These are phyloP conservation scores for Netelia melanura DNA, from an alignment of 2,888 invertebrate species.

Conservation along the genomic window DNA sequence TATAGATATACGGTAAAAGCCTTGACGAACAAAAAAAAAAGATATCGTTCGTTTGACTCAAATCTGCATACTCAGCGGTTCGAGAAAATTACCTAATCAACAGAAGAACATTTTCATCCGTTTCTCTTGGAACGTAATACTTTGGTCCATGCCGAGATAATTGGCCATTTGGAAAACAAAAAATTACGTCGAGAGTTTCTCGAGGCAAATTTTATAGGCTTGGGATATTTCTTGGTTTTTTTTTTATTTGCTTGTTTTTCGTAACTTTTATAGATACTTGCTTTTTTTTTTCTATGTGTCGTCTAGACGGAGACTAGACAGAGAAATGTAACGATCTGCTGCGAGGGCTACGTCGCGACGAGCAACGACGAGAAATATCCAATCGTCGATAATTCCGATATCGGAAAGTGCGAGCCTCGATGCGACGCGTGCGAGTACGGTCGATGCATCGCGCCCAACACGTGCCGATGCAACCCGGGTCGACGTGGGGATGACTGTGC, in stretches of 20 bases:
- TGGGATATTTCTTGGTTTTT: too few relatives aligned
- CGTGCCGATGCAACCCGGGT: conserved; percentile 88
- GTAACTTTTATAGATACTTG: background rate
- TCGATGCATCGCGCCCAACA: conserved; percentile 86
- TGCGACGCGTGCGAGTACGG: conserved; percentile 86
- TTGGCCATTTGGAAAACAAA: too few relatives aligned
- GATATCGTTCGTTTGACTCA: background rate
- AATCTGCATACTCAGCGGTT: background rate
- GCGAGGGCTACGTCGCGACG: conserved; percentile 89
- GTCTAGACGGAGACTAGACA: conserved; percentile 89
- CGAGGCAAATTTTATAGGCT: too few relatives aligned
- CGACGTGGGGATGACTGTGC: conserved; percentile 88
- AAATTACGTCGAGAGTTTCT: too few relatives aligned
- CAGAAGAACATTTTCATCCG: too few relatives aligned
- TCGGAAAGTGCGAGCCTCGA: conserved; percentile 83
- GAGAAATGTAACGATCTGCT: conserved; percentile 90
- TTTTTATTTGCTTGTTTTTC: background rate
- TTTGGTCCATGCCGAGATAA: too few relatives aligned
- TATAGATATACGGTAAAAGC: background rate
- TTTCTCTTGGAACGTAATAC: too few relatives aligned
- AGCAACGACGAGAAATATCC: conserved; percentile 30
- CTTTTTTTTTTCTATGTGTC: conserved; percentile 22
- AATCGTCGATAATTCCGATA: conserved; percentile 72
- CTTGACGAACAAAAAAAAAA: too few relatives aligned
- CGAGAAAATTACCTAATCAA: background rate